Evolutionary conservation across 2,113 vertebrate genomes (phyloP), one percentile per base, ranked within the genome.

Genomic region (Misgurnus mizolepis): DNA sequence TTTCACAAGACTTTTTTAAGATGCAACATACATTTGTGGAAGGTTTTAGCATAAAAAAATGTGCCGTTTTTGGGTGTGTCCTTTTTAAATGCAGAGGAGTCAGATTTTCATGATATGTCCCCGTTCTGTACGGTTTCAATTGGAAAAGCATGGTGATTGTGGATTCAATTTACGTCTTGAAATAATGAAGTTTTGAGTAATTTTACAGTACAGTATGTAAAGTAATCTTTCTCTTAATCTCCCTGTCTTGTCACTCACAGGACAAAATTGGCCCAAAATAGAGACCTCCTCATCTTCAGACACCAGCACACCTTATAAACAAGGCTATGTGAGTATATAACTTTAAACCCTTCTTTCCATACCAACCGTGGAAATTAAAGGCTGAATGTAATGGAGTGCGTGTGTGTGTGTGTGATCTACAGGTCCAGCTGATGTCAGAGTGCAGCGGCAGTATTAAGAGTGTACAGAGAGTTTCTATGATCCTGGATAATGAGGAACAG

Each of bases 291-390:
- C 81, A 9, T 88, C 89, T n/a, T 67, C 90, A 4, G 91, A 94
- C 22, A 90, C 92, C 83, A 96, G 93, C 83, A 94, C 94, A 1
- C 93, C 93, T 1, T 92, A 90, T 40, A 95, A 96, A 39, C 88
- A 91, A 49, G 90, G 86, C 88, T 96, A 93, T 56, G 96, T 97
- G 92, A 91, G 96, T 94, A 70, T 69, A 70, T 22, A 41, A 7
- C 53, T n/a, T 18, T n/a, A 18, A 17, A 5, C 7, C 58, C 50
- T 60, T 67, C 9, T 12, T 18, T 49, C 17, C 40, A 7, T 2
- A 6, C 53, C 27, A 34, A 2, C 1, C 27, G 27, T 34, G 27
- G 27, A 56, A 7, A 45, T n/a, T 66, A 4, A 66, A 41, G 3
- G 14, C 11, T 79, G 70, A 14, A 43, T 58, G n/a, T 79, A 12